Conservation (phyloP, 2,888 invertebrate species). For the Antheraea yamamai region DNA sequence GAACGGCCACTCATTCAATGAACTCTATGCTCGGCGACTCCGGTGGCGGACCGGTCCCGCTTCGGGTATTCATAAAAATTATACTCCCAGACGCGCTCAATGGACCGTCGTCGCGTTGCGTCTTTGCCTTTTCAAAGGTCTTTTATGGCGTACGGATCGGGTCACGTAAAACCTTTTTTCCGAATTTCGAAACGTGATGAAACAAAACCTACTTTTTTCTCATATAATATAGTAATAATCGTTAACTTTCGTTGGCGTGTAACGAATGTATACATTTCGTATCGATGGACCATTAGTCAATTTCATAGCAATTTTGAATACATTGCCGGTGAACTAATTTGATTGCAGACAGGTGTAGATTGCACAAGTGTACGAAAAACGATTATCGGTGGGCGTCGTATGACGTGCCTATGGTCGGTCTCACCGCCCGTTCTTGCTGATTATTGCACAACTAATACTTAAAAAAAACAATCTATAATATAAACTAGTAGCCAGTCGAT, state of each 20-base stretch:
- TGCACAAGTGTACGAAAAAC: conserved; percentile 67
- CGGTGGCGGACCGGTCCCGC: conserved; percentile 72
- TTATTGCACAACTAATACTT: conserved; percentile 49
- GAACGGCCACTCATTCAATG: conserved; percentile 77
- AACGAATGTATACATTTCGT: conserved; percentile 46
- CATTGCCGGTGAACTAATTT: conserved; percentile 45
- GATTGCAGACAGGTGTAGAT: conserved; percentile 52
- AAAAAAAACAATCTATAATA: conserved; percentile 21
- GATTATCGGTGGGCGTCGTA: conserved; percentile 38
- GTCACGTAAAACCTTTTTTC: conserved; percentile 56
- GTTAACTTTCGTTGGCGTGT: conserved; percentile 50
- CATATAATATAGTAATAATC: conserved; percentile 35
- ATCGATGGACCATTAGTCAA: conserved; percentile 50
- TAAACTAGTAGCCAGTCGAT: not conserved
- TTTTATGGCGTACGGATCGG: conserved; percentile 53
- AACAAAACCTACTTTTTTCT: conserved; percentile 47
- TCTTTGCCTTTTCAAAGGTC: conserved; percentile 47
- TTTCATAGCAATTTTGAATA: conserved; percentile 49
- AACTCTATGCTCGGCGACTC: conserved; percentile 69
- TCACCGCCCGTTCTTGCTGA: conserved; percentile 32
- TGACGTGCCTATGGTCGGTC: conserved; percentile 38
- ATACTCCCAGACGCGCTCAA: conserved; percentile 72
- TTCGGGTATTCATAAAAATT: conserved; percentile 76
- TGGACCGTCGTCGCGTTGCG: conserved; percentile 52
- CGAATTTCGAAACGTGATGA: conserved; percentile 54